Evolutionary conservation across 2,797 vertebrate species (phyloP), one percentile per base, ranked within the genome.

Genomic region (Sylvia borin): DNA sequence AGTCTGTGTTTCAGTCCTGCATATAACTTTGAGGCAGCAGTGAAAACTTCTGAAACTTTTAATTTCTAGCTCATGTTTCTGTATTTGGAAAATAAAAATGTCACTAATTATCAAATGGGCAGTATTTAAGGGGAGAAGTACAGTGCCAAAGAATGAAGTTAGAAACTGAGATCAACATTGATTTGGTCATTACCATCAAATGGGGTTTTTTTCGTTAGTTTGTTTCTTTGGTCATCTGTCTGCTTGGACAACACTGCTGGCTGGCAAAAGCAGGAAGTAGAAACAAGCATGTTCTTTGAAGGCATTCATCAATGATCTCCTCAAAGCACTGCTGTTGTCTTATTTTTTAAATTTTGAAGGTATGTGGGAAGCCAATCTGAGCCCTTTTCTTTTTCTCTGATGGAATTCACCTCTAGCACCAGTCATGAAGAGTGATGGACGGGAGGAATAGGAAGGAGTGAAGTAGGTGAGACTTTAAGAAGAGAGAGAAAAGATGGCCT

Each of bases 361-460:
- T n/a, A 16, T 43, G 3, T 34, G 14, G 15, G 38, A 82, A 11
- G 26, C 13, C 10, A 78, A 1, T 22, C 18, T 45, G 43, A 85
- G 6, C 34, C 16, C 3, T 36, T 82, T 61, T 45, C 29, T 32
- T 45, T 62, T 7, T 7, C 7, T 76, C 21, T 0, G 0, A 5
- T 50, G 8, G 32, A 70, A 73, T 73, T 65, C 72, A 78, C 7
- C 36, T 42, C n/a, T 43, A 70, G 8, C 31, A 65, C 16, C 16
- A 57, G 16, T 11, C 9, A 9, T 47, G 42, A 65, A 77, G 18
- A 5, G 6, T 22, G 12, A 16, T 68, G 16, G 24, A 34, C 20
- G 2, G 14, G 9, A 82, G 11, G n/a, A 29, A 64, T 2, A 21
- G 16, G 13, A 60, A 68, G 3, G 5, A 14, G 5, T 51, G 21